Evolutionary conservation across 2,888 invertebrate genomes (phyloP), one percentile per base, ranked within the genome.

Genomic region (Muscina levida): DNA sequence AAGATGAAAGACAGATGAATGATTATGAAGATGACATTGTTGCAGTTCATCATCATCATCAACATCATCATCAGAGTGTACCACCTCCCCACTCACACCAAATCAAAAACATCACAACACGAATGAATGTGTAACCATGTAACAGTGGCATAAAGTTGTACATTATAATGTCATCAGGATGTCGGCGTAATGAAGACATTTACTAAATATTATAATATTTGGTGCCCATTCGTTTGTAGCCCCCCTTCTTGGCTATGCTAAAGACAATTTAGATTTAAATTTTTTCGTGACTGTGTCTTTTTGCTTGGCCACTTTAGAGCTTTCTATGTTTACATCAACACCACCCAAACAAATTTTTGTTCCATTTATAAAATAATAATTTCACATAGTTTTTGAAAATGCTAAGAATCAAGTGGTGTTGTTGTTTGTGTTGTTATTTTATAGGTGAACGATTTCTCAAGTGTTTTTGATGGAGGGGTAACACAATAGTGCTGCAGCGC

Each of bases 1-100:
- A n/a, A n/a, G 67, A 59, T 68, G 59, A 17, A 44, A 44, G 37
- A 6, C 5, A 74, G 10, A 42, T 74, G n/a, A n/a, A 62, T 65
- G 46, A n/a, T 56, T 56, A 71, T 70, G 42, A 42, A 13, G 5
- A 44, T 42, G 56, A n/a, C n/a, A n/a, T n/a, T n/a, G n/a, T n/a
- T n/a, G n/a, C n/a, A n/a, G n/a, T n/a, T n/a, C n/a, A n/a, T n/a
- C n/a, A n/a, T n/a, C n/a, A n/a, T n/a, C n/a, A n/a, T n/a, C n/a
- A n/a, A n/a, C n/a, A n/a, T n/a, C n/a, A n/a, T 37, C 5, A 37
- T 6, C 37, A 37, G 10, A 6, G 37, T 37, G 37, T 37, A 4
- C 37, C 5, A 6, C 37, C 37, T 37, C 37, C 37, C 4, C 37
- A 6, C 37, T 37, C 10, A 37, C 17, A 46, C 46, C 2, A 5